Evolutionary conservation across 2,888 invertebrate species (phyloP), one percentile per base, ranked within the genome.

Genomic region (Dioctria linearis): DNA sequence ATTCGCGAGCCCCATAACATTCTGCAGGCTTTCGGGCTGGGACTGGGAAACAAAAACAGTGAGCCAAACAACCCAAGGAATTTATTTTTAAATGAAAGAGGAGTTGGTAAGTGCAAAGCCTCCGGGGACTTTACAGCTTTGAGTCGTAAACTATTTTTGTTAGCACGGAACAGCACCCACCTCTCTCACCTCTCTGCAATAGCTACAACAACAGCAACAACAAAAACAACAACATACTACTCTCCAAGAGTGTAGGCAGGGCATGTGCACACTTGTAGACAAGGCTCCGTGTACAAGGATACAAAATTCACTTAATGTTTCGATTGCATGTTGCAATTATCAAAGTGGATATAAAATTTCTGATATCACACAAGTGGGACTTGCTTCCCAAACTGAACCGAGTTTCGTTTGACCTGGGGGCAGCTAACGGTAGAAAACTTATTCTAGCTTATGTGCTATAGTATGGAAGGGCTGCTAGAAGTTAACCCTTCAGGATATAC

Each of bases 301-400:
- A 57, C 43, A 79, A 75, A 73, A 81, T 81, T 81, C 81, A 81
- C 81, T 79, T 81, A 81, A 81, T 81, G 81, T 79, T 79, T 63
- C 81, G 75, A 79, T 81, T 81, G 81, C 81, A 81, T 81, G 81
- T 81, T 81, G 79, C 81, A 81, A 81, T 81, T 81, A 81, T 79
- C 79, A 81, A 81, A 79, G 81, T 73, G 81, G 79, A 75, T 79
- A 79, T 81, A 78, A 81, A 79, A 81, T 78, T 81, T 59, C 79
- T 73, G 81, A 59, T 63, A 79, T 78, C 61, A 78, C 73, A 79
- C n/a, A 79, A 67, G 78, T 37, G 65, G 71, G 54, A 63, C 65
- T 71, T 71, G 42, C n/a, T 61, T 49, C 13, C 25, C 11, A 25
- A 75, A 57, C 2, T 59, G 40, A 54, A 75, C 8, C 49, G 9